Conservation (phyloP, 2,113 vertebrate genomes). For the Atlantisia rogersi region DNA sequence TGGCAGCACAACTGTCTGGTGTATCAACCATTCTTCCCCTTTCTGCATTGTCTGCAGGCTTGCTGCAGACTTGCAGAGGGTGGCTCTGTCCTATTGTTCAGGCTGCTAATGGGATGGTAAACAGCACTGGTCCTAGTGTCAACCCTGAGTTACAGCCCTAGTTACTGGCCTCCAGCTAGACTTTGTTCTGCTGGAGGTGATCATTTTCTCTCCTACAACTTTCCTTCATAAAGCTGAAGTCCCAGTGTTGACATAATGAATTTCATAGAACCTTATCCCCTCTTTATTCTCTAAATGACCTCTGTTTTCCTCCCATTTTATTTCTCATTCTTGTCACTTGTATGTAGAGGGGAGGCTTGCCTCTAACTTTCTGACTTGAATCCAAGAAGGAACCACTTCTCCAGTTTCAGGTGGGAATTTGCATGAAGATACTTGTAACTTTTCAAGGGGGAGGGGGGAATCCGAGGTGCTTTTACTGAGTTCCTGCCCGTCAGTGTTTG, state of each 20-base stretch:
- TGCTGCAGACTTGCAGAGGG: not conserved
- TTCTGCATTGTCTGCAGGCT: not conserved
- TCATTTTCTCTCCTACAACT: not conserved
- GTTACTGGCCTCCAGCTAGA: not conserved
- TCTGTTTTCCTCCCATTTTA: not conserved
- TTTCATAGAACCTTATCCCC: not conserved
- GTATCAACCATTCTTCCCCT: rapidly evolving
- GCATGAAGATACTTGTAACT: not conserved
- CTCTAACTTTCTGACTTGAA: not conserved
- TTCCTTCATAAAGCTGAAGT: not conserved
- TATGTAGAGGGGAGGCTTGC: not conserved
- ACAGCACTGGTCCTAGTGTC: not conserved
- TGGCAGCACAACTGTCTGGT: not conserved
- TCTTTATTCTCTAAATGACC: not conserved
- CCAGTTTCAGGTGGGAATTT: not conserved
- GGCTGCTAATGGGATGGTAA: not conserved
- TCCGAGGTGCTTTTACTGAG: rapidly evolving
- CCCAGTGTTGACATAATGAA: not conserved
- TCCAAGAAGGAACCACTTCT: not conserved
- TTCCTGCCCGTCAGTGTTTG: not conserved
- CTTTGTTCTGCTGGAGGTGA: not conserved
- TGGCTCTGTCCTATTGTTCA: not conserved
- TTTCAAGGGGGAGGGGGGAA: not conserved
- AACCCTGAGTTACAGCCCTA: not conserved
- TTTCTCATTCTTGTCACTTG: not conserved